These are phyloP conservation scores for Onychomys leucogaster DNA, from an alignment of 2,797 vertebrate species.

Conservation along the genomic window DNA sequence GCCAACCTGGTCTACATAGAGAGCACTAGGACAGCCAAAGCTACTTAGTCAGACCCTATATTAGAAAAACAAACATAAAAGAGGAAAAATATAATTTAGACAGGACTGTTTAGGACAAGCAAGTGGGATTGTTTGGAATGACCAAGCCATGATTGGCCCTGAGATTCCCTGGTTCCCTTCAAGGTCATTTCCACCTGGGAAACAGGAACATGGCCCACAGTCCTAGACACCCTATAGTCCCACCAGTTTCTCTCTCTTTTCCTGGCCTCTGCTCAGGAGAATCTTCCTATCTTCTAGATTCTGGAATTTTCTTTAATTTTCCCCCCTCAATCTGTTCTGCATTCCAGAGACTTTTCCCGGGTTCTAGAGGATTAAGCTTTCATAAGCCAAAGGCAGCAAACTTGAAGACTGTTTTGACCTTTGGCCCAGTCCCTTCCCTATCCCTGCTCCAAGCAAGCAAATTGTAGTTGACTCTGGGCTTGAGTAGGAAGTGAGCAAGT, in stretches of 20 bases:
- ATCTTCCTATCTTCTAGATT: slow-evolving; percentile 10
- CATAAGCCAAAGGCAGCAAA: slow-evolving; percentile 32
- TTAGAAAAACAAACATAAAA: background rate
- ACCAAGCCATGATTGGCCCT: background rate
- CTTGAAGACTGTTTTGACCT: slow-evolving; percentile 3
- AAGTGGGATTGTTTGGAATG: slow-evolving; percentile 17
- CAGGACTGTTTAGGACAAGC: background rate
- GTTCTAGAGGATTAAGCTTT: background rate
- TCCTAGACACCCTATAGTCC: background rate
- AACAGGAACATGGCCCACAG: background rate
- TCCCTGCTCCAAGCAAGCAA: background rate
- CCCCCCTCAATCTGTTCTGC: background rate
- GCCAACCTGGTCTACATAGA: background rate
- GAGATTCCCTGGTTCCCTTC: background rate
- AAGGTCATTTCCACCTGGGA: background rate
- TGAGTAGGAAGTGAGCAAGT: background rate
- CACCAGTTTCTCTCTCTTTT: background rate
- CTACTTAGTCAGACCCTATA: background rate
- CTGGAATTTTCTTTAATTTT: slow-evolving; percentile 41
- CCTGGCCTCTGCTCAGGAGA: background rate
- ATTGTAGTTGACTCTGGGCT: slow-evolving; percentile 18
- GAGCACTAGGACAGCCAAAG: background rate
- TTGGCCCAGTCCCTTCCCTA: slow-evolving; percentile 4
- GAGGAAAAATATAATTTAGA: background rate
- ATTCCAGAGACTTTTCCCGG: slow-evolving; percentile 14